Evolutionary conservation across 1,140 invertebrate species (phyloP).

Genomic region (Steinernema feltiae): DNA sequence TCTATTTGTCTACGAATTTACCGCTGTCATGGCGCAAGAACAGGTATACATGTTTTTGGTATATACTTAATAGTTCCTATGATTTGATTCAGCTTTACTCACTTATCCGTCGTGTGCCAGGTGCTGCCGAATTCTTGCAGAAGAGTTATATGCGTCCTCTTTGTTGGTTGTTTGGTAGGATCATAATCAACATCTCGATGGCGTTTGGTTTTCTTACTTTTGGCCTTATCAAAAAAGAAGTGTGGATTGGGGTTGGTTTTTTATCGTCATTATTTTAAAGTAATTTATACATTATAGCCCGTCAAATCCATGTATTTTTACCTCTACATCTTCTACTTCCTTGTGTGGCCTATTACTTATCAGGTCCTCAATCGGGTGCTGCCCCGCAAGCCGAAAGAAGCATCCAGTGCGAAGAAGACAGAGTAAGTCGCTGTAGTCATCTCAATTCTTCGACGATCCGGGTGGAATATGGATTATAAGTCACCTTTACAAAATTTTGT

Average conservation of each 20-base stretch:
- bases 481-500: not conserved
- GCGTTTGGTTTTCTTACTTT: slow-evolving; percentile 56
- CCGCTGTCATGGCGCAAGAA: slow-evolving; percentile 50
- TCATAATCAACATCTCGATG: slow-evolving; percentile 52
- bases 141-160: slow-evolving; percentile 41
- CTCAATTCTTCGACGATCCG: slow-evolving; percentile 7
- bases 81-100: slow-evolving; percentile 44
- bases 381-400: slow-evolving; percentile 42
- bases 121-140: slow-evolving; percentile 40
- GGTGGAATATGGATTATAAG: not conserved
- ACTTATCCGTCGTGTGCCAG: slow-evolving; percentile 44
- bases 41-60: slow-evolving; percentile 25
- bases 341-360: slow-evolving; percentile 46
- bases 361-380: slow-evolving; percentile 41
- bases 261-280: slow-evolving; percentile 3
- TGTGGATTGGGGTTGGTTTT: slow-evolving; percentile 49
- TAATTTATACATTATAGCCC: slow-evolving; percentile 30
- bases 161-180: slow-evolving; percentile 50
- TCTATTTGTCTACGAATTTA: slow-evolving; percentile 61
- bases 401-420: not conserved
- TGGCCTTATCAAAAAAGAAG: slow-evolving; percentile 55
- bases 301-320: slow-evolving; percentile 52
- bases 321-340: slow-evolving; percentile 51
- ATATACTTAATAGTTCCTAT: not conserved
- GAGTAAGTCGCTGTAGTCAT: slow-evolving; percentile 11